Percentiles rank a stretch among this genome's conserved stretches.
Conservation (phyloP, 2,113 vertebrate genomes). For the Prochilodus magdalenae region DNA sequence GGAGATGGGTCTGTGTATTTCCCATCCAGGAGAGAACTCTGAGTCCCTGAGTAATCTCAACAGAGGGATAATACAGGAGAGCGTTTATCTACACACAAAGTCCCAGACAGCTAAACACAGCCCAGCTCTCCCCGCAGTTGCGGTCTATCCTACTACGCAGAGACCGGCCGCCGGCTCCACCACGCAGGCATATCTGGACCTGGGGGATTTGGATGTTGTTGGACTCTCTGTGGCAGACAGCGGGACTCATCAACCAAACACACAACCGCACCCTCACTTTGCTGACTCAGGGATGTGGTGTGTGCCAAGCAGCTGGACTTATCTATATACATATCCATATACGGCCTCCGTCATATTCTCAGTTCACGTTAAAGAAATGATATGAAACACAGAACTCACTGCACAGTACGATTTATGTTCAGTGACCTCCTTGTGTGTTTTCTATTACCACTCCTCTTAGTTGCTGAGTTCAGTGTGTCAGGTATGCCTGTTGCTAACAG, state of each 20-base stretch:
- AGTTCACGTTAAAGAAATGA: too few relatives aligned
- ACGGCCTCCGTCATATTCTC: too few relatives aligned
- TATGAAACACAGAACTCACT: too few relatives aligned
- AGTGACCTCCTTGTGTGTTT: too few relatives aligned
- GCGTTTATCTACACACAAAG: background rate
- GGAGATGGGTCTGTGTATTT: background rate
- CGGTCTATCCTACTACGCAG: background rate
- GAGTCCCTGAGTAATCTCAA: background rate
- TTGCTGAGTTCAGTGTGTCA: too few relatives aligned
- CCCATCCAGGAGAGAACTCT: background rate
- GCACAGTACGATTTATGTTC: too few relatives aligned
- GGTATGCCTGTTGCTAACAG: too few relatives aligned
- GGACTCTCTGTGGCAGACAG: background rate
- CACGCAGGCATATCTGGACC: too few relatives aligned
- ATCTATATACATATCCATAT: too few relatives aligned
- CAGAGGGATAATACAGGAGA: background rate
- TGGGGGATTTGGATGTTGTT: background rate
- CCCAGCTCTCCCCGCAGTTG: background rate
- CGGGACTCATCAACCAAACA: background rate
- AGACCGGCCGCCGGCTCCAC: too few relatives aligned
- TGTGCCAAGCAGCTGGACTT: background rate
- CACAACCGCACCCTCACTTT: background rate
- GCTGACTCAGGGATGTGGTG: background rate
- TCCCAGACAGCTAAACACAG: conserved; percentile 2
- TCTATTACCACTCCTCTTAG: too few relatives aligned